Percentiles rank a stretch among this genome's conserved stretches.
Conservation (phyloP, 2,888 invertebrate species). For the Acrobasis suavella region DNA sequence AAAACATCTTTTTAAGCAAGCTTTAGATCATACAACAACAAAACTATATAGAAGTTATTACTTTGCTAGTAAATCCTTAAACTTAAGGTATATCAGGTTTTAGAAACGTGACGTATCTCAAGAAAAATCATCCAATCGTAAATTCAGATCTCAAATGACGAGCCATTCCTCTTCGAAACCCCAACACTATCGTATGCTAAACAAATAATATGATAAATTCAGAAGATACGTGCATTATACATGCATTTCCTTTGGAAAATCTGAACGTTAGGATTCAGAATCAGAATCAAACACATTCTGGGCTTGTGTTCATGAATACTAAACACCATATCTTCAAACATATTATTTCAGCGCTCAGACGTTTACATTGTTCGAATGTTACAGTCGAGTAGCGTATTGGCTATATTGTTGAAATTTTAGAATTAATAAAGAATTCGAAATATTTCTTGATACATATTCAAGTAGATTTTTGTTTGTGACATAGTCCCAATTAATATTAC, state of each 20-base stretch:
- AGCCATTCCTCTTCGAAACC: slow-evolving; percentile 1
- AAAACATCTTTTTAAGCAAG: too few species aligned
- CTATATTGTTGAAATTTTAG: not conserved
- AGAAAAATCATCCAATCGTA: slow-evolving; percentile 2
- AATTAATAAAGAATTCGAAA: not conserved
- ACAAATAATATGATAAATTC: slow-evolving; percentile 16
- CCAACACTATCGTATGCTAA: slow-evolving; percentile 1
- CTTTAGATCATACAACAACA: too few species aligned
- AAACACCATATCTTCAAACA: slow-evolving; percentile 11
- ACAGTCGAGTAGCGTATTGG: not conserved
- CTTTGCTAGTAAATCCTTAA: not conserved
- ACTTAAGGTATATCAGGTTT: not conserved
- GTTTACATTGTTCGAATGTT: not conserved
- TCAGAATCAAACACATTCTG: slow-evolving; percentile 13
- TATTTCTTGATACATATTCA: too few species aligned
- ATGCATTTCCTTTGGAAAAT: slow-evolving; percentile 12
- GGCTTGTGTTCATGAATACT: slow-evolving; percentile 16
- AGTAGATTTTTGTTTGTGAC: too few species aligned
- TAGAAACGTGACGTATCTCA: not conserved
- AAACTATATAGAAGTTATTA: too few species aligned
- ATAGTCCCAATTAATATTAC: too few species aligned
- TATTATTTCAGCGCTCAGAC: not conserved
- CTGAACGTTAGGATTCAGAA: slow-evolving; percentile 14
- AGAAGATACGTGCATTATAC: slow-evolving; percentile 13
- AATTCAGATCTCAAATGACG: slow-evolving; percentile 1